Evolutionary conservation across 2,888 invertebrate genomes (phyloP).

Genomic region (Agrypnus murinus): DNA sequence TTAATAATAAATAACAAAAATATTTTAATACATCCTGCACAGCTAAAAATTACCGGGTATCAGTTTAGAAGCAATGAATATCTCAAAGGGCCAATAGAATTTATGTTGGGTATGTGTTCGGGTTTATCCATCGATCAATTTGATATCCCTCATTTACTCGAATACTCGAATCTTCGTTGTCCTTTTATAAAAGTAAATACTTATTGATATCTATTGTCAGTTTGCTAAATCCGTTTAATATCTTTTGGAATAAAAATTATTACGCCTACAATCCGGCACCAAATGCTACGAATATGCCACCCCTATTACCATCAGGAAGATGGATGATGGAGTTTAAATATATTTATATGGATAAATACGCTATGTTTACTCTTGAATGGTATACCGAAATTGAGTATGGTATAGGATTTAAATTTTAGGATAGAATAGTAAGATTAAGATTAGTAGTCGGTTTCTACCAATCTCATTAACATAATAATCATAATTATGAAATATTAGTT

Average conservation of each 20-base stretch:
- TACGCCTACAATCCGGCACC: not conserved
- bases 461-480: no score
- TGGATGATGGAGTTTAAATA: conserved; percentile 20
- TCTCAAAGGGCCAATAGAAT: conserved; percentile 12
- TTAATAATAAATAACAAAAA: not conserved
- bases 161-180: not conserved
- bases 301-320: conserved; percentile 1
- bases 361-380: conserved; percentile 11
- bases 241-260: not conserved
- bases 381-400: not conserved
- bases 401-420: not conserved
- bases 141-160: conserved; percentile 4
- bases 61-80: conserved; percentile 15
- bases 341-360: not conserved
- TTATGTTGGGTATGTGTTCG: conserved; percentile 10
- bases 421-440: no score
- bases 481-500: no score
- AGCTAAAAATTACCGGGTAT: conserved; percentile 2
- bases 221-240: not conserved
- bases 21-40: not conserved
- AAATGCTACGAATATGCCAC: conserved; percentile 19
- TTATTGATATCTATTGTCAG: not conserved
- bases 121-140: not conserved
- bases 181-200: conserved; percentile 4
- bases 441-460: no score